Base-by-base conservation (phyloP, 2,888 invertebrate genomes). In the Steinernema carpocapsae region DNA sequence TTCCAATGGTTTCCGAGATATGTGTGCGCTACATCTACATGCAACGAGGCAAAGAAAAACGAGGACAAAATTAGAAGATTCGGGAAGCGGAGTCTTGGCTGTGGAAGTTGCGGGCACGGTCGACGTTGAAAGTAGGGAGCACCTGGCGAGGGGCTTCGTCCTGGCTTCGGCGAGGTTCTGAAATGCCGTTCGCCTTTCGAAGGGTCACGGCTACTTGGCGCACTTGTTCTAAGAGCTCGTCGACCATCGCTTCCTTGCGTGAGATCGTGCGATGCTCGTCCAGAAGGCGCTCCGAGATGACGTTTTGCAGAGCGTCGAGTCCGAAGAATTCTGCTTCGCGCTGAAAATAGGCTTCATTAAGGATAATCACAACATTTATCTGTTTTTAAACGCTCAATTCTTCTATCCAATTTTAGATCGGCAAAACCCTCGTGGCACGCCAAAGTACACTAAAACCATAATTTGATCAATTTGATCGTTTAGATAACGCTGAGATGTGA, bases 291-390 rank as follows among this genome's bases (percentile, higher is more conserved):
- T 77, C 76, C 32, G 73, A 77, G 7, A 77, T 48, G 37, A 74
- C 29, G 22, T 72, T 71, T 43, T 42, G 29, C 52, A 77, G 56
- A 1, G 70, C 45, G 14, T 46, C 73, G 29, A 77, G 19, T 12
- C 76, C 74, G 70, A 77, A 77, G 72, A 74, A 77, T 22, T 77
- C 77, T 2, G 77, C 77, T 70, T 77, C 77, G 43, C 77, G 74
- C 77, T 77, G 75, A 24, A 74, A 74, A 48, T 26, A 12, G 22
- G 19, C 1, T n/a, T n/a, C n/a, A n/a, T n/a, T n/a, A n/a, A n/a
- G n/a, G n/a, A n/a, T n/a, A n/a, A n/a, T n/a, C n/a, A n/a, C n/a
- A n/a, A n/a, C n/a, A n/a, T n/a, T n/a, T n/a, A n/a, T n/a, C n/a
- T n/a, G n/a, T n/a, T n/a, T n/a, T n/a, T n/a, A n/a, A n/a, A n/a